Evolutionary conservation across 2,113 vertebrate species (phyloP).

Genomic region (Atractosteus spatula): DNA sequence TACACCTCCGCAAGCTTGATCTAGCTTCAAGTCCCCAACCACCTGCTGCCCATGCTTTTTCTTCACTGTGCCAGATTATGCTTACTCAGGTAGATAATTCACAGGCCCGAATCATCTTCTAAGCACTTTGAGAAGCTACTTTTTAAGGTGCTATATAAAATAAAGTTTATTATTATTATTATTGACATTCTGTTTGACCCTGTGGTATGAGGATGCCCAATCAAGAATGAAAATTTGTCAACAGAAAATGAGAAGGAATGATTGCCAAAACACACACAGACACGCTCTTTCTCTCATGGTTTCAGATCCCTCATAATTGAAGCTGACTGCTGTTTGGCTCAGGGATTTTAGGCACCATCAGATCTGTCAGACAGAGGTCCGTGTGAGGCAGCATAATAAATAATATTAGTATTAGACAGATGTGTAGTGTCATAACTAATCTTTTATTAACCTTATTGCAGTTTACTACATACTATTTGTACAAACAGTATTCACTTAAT

Average conservation of each 20-base stretch:
- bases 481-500: no score
- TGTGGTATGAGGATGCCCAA: not conserved
- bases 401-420: not conserved
- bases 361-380: not conserved
- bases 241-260: not conserved
- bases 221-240: not conserved
- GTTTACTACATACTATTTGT: not conserved
- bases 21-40: constrained; percentile 36
- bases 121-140: no score
- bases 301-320: not conserved
- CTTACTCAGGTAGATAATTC: constrained; percentile 2
- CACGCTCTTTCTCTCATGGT: not conserved
- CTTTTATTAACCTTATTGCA: not conserved
- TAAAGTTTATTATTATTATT: no score
- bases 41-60: constrained; percentile 39
- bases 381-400: not conserved
- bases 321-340: not conserved
- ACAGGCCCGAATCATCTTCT: not conserved
- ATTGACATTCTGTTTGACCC: no score
- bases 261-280: not conserved
- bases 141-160: no score
- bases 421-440: not conserved
- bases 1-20: not conserved
- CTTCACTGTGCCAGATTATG: constrained; percentile 14
- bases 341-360: not conserved